These are phyloP conservation scores for Hydropotes inermis DNA, from an alignment of 2,113 vertebrate species.

Conservation along the genomic window DNA sequence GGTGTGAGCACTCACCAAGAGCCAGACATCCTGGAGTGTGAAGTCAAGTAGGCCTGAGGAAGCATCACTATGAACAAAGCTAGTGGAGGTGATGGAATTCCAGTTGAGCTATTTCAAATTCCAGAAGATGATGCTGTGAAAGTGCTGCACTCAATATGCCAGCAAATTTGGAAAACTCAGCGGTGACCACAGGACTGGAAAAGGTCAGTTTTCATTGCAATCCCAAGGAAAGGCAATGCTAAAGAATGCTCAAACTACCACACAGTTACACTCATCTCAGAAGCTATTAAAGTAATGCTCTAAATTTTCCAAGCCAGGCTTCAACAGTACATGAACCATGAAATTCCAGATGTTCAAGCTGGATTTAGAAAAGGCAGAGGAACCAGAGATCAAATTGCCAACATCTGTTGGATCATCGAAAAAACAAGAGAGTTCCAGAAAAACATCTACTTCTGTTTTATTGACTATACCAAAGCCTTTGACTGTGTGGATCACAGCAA, in stretches of 20 bases:
- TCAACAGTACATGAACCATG: not conserved
- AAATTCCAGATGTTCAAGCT: not conserved
- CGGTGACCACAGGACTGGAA: not conserved
- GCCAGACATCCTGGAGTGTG: not conserved
- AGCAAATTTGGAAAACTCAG: not conserved
- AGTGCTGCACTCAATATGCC: not conserved
- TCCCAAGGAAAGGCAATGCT: not conserved
- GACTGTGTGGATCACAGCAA: not conserved
- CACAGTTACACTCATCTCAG: not conserved
- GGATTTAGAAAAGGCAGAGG: not conserved
- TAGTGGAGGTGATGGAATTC: not conserved
- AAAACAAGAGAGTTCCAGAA: not conserved
- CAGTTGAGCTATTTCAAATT: not conserved
- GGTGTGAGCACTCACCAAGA: not conserved
- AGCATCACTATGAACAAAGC: not conserved
- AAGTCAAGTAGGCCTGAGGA: not conserved
- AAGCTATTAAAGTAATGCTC: not conserved
- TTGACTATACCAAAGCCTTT: not conserved
- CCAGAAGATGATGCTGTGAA: not conserved
- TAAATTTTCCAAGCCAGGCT: not conserved
- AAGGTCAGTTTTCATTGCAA: not conserved
- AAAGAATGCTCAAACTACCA: not conserved
- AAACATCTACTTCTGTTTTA: not conserved
- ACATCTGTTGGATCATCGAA: not conserved
- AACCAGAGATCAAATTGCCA: not conserved